Evolutionary conservation across 2,113 vertebrate species (phyloP).

Genomic region (Hylia prasina): DNA sequence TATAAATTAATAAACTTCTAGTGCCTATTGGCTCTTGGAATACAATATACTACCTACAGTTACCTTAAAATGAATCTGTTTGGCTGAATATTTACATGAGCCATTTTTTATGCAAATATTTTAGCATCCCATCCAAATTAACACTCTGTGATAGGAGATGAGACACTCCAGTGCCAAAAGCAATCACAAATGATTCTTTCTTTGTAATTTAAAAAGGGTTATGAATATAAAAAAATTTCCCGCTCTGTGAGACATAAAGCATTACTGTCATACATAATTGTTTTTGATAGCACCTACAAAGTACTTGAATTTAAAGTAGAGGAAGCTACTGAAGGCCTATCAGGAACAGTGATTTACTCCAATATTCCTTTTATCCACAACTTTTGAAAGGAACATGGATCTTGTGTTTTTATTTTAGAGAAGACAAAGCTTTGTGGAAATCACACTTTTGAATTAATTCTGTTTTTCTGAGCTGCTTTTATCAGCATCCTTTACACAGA

Average conservation of each 20-base stretch:
- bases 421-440: slow-evolving; percentile 1
- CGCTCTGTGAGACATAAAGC: neutral
- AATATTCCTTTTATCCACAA: neutral
- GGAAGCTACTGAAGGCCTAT: neutral
- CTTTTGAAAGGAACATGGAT: neutral
- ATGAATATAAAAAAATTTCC: neutral
- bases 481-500: slow-evolving; percentile 9
- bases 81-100: neutral
- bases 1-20: neutral
- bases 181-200: neutral
- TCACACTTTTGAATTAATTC: slow-evolving; percentile 28
- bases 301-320: neutral
- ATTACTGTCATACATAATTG: slow-evolving; percentile 25
- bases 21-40: neutral
- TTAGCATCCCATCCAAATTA: neutral
- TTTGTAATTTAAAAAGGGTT: neutral
- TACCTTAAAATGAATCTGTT: neutral
- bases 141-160: neutral
- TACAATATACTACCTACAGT: neutral
- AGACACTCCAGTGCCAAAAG: neutral
- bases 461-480: slow-evolving; percentile 22
- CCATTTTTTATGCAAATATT: slow-evolving; percentile 10
- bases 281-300: slow-evolving; percentile 7
- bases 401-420: neutral
- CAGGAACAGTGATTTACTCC: neutral